Percentiles rank a stretch among this genome's conserved stretches.
Evolutionary conservation across 2,888 invertebrate genomes (phyloP).

Genomic region (Agonopterix arenella): DNA sequence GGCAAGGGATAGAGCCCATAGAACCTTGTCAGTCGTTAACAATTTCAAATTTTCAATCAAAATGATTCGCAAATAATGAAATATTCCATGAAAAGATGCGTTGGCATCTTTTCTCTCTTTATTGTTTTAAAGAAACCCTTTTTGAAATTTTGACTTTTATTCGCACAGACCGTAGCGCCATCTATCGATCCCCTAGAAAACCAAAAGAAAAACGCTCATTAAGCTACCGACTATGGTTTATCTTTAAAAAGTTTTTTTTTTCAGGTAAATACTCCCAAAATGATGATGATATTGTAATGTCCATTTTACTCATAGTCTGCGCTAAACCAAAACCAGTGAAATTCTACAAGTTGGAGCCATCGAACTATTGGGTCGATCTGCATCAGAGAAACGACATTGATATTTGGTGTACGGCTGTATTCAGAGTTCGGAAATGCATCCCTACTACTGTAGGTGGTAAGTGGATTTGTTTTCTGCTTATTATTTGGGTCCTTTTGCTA

Average conservation of each 20-base stretch:
- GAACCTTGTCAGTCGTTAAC: no score
- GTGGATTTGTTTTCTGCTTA: background rate
- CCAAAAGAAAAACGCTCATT: no score
- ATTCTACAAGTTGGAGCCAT: slow-evolving; percentile 48
- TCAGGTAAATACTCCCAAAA: slow-evolving; percentile 66
- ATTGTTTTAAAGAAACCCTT: no score
- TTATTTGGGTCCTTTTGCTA: background rate
- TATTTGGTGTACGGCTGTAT: slow-evolving; percentile 62
- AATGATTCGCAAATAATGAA: no score
- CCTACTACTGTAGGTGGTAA: slow-evolving; percentile 56
- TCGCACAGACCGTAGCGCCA: no score
- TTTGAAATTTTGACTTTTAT: no score
- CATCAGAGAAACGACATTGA: slow-evolving; percentile 50
- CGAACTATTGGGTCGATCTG: slow-evolving; percentile 55
- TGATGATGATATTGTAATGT: slow-evolving; percentile 58
- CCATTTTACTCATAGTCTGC: slow-evolving; percentile 58
- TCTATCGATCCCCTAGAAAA: no score
- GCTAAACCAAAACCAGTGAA: slow-evolving; percentile 51
- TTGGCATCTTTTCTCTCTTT: no score
- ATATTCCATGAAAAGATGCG: no score
- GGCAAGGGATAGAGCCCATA: no score
- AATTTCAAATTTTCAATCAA: no score
- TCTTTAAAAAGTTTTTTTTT: slow-evolving; percentile 13
- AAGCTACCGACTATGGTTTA: background rate
- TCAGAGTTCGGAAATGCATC: slow-evolving; percentile 62